Percentiles rank a stretch among this genome's conserved stretches.
These are phyloP conservation scores for Cephus pulcher DNA, from an alignment of 2,888 invertebrate species.

Conservation along the genomic window DNA sequence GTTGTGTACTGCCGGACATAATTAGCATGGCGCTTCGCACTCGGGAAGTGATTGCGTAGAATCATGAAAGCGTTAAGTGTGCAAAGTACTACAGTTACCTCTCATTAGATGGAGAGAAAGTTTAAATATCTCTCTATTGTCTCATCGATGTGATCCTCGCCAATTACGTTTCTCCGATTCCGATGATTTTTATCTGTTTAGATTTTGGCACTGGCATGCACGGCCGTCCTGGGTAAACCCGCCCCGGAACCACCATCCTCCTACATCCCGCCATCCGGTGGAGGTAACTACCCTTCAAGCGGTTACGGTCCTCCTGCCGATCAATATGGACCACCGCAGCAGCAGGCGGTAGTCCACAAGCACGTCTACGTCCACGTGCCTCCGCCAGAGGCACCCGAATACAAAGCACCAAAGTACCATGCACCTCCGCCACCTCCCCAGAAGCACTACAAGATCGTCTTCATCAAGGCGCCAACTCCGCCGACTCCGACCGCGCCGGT, in stretches of 20 bases:
- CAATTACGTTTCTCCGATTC: neutral
- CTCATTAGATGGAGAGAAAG: neutral
- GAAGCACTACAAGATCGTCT: slow-evolving; percentile 87
- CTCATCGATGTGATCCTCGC: neutral
- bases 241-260: slow-evolving; percentile 71
- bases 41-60: neutral
- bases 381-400: slow-evolving; percentile 83
- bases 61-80: slow-evolving; percentile 9
- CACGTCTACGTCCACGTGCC: slow-evolving; percentile 93
- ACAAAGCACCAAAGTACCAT: slow-evolving; percentile 74
- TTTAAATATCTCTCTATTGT: neutral
- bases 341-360: slow-evolving; percentile 85
- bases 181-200: neutral
- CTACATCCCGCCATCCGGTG: slow-evolving; percentile 67
- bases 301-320: slow-evolving; percentile 71
- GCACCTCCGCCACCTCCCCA: slow-evolving; percentile 72
- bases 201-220: slow-evolving; percentile 14
- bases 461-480: slow-evolving; percentile 77
- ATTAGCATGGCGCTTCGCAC: slow-evolving; percentile 34
- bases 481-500: slow-evolving; percentile 68
- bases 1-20: slow-evolving; percentile 43
- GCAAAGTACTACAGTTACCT: slow-evolving; percentile 4
- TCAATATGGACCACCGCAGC: slow-evolving; percentile 78
- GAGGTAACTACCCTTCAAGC: slow-evolving; percentile 46
- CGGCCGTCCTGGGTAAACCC: slow-evolving; percentile 55